phyloP scores from a whole-genome alignment of 2,797 vertebrate species.

The Syndactyla subalaris region DNA sequence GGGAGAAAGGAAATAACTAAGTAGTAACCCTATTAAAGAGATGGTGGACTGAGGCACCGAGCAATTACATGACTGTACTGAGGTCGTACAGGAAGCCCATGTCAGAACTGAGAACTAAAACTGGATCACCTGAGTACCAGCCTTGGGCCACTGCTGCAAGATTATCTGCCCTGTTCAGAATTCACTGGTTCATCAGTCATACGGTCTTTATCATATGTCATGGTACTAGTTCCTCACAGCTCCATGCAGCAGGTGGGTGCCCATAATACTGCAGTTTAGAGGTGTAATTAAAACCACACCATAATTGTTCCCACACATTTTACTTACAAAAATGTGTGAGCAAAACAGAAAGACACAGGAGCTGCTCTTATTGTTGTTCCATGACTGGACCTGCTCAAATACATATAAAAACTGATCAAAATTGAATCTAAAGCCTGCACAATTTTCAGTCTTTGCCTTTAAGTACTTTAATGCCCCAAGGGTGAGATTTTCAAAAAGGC shows the following conservation, averaged over 20 bases:
- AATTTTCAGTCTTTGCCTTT: conserved; percentile 11
- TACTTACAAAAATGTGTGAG: background rate
- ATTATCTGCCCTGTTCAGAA: background rate
- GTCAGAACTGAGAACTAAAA: conserved; percentile 33
- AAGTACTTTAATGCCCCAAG: conserved; percentile 15
- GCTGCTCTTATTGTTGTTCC: accelerated
- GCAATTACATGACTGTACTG: conserved; percentile 58
- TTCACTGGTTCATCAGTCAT: background rate
- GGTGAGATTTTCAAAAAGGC: conserved; percentile 47
- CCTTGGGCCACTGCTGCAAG: background rate
- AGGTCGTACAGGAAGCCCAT: conserved; percentile 57
- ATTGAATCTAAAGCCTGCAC: conserved; percentile 33
- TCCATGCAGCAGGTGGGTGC: background rate
- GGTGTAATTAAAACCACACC: background rate
- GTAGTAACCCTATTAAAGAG: conserved; percentile 54
- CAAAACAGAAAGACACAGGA: background rate
- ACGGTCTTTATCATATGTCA: background rate
- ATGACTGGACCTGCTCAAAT: background rate
- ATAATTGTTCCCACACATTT: background rate
- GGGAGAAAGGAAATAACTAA: conserved; percentile 63
- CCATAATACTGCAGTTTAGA: background rate
- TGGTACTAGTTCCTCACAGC: background rate
- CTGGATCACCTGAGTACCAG: background rate
- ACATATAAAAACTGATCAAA: background rate
- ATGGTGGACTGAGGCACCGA: conserved; percentile 43